Base-by-base conservation (phyloP, 2,888 invertebrate genomes). In the Nomada flava region DNA sequence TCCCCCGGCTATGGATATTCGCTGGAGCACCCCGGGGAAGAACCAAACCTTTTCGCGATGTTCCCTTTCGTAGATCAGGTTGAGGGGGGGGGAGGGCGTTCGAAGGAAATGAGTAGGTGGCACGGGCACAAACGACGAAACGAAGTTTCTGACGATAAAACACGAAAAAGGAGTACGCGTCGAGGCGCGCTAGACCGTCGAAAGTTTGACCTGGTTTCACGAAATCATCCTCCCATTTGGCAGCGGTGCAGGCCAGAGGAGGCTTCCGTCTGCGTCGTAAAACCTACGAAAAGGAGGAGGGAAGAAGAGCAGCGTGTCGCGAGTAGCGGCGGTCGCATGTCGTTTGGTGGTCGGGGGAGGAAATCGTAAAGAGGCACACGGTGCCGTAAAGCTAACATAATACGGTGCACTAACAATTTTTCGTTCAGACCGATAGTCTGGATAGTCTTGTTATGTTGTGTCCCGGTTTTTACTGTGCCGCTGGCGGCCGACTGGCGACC, bases 151-250 rank as follows among this genome's bases (percentile, higher is more conserved):
- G 36, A 70, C 50, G 71, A 72, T 79, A 67, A 55, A 79, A 79
- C 65, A 52, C 53, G 55, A 65, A 76, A 18, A 63, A 10, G 55
- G 20, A 59, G 44, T 69, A 65, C 53, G 64, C 69, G 69, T 50
- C 64, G 53, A 53, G 59, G 50, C 57, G 68, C 60, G 59, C 29
- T 57, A 11, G 44, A 73, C 23, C 69, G 72, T 67, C 29, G 74
- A 62, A 72, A 79, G 74, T 83, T 83, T 72, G 83, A 83, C 83
- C 83, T 13, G 72, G 71, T 81, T 77, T 59, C 74, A 36, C 53
- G 70, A 77, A 73, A 79, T 85, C 75, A 82, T 84, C 75, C 72
- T 70, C 47, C 69, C 65, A 72, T 78, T 81, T 76, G 67, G 67
- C 72, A 60, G 47, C 57, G 53, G 47, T 26, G 67, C 68, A 15